Evolutionary conservation across 2,888 invertebrate species (phyloP).

Genomic region (Flexamia atlantica): DNA sequence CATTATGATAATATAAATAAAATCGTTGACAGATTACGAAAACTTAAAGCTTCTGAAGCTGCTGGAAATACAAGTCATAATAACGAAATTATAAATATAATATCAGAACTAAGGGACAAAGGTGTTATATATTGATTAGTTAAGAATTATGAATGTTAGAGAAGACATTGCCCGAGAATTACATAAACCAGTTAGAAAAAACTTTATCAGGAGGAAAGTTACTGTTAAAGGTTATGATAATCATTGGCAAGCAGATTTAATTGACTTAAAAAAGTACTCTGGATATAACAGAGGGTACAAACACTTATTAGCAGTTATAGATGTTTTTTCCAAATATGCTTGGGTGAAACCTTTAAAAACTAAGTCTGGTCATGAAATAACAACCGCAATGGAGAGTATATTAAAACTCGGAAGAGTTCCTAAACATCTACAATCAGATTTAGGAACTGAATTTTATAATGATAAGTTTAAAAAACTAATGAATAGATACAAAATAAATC

Average conservation of each 20-base stretch:
- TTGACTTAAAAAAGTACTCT: neutral
- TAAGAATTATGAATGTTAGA: neutral
- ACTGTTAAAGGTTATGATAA: neutral
- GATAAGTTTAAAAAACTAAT: neutral
- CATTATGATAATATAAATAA: constrained; percentile 1
- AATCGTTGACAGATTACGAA: neutral
- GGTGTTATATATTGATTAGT: neutral
- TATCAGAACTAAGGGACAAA: neutral
- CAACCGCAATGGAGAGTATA: neutral
- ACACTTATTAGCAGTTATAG: neutral
- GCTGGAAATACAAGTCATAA: neutral
- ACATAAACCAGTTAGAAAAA: neutral
- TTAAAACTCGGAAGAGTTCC: neutral
- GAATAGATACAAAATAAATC: neutral
- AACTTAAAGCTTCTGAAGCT: neutral
- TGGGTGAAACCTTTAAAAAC: neutral
- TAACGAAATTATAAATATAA: neutral
- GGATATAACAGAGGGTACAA: neutral
- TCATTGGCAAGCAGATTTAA: neutral
- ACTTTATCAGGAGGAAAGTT: neutral
- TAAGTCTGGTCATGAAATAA: neutral
- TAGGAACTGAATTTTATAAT: constrained; percentile 9
- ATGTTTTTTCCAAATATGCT: neutral
- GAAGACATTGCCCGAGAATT: neutral
- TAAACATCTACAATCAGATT: neutral